Base-by-base conservation (phyloP, 2,888 invertebrate genomes). In the Brachycybe producta region DNA sequence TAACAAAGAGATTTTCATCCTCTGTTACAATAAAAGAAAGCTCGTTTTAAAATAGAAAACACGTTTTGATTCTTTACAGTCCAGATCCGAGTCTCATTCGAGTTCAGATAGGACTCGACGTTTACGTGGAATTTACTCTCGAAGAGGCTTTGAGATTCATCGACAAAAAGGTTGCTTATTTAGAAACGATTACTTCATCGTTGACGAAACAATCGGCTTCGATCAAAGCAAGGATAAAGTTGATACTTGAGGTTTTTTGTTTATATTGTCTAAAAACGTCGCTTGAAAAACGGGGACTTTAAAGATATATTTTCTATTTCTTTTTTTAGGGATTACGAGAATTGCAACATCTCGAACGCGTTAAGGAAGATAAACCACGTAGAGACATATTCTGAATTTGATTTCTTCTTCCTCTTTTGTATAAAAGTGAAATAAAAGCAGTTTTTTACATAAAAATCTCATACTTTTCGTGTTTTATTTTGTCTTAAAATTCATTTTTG, bases 181-280 rank as follows among this genome's bases (percentile, higher is more conserved):
- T 81, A 43, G 78, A 78, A 57, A 70, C 71, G 17, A 76, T 79
- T 58, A 72, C 78, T 1, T 72, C 73, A 17, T 73, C 77, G 54
- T 63, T 84, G 2, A 72, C 76, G 3, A 74, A 76, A 28, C 78
- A 82, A 62, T 77, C 80, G 55, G 73, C 80, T 0, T 75, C 75
- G 57, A 80, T 80, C 0, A 82, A 83, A 59, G 79, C 83, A 0
- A 78, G 84, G 60, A 84, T 88, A 43, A 85, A 84, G 64, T 65
- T 85, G 52, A 78, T 83, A 57, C 67, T 85, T 19, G 71, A 84
- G 62, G 80, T 49, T 24, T 32, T 26, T 15, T 26, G 39, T 2
- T 34, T 13, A n/a, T n/a, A 1, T 23, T 2, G 35, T 32, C 19
- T 23, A 7, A 7, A 30, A 43, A 23, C 7, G 11, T 28, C 5